A percentile compares a stretch with the other conserved stretches of the same genome.
These are phyloP conservation scores for Pachliopta kotzebuea DNA, from an alignment of 2,888 invertebrate genomes.

Conservation along the genomic window DNA sequence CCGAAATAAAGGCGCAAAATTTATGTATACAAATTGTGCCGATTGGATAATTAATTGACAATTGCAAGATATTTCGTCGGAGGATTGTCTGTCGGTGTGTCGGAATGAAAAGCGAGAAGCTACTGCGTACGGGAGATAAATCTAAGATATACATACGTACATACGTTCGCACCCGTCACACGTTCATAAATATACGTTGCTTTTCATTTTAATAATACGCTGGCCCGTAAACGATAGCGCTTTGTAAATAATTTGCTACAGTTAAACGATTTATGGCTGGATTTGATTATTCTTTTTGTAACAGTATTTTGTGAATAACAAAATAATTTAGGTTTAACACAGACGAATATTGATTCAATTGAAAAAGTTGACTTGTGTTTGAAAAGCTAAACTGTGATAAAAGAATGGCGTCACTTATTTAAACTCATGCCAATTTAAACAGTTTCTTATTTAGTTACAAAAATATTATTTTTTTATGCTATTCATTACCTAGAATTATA, in stretches of 20 bases:
- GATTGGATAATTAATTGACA: slow-evolving; percentile 20
- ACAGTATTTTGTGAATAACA: background rate
- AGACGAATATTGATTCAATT: background rate
- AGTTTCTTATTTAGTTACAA: too few species aligned
- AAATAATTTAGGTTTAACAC: background rate
- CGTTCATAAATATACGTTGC: slow-evolving; percentile 10
- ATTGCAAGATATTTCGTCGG: slow-evolving; percentile 21
- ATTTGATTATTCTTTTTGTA: background rate
- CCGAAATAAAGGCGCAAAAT: slow-evolving; percentile 8
- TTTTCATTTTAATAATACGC: slow-evolving; percentile 16
- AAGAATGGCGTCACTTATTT: too few species aligned
- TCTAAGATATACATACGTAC: background rate
- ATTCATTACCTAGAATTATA: too few species aligned
- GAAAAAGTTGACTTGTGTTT: too few species aligned
- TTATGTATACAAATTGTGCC: slow-evolving; percentile 16
- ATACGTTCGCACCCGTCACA: background rate
- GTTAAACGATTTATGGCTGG: slow-evolving; percentile 15
- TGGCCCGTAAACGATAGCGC: slow-evolving; percentile 8
- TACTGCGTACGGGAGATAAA: slow-evolving; percentile 21
- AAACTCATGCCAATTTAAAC: too few species aligned
- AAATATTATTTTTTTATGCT: too few species aligned
- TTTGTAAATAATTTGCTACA: slow-evolving; percentile 17
- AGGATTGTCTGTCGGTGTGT: slow-evolving; percentile 14
- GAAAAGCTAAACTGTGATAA: too few species aligned
- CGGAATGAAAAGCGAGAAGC: slow-evolving; percentile 12